A percentile compares a stretch with the other conserved stretches of the same genome.
phyloP scores from a whole-genome alignment of 2,113 vertebrate species.

The Melanocharis versteri region DNA sequence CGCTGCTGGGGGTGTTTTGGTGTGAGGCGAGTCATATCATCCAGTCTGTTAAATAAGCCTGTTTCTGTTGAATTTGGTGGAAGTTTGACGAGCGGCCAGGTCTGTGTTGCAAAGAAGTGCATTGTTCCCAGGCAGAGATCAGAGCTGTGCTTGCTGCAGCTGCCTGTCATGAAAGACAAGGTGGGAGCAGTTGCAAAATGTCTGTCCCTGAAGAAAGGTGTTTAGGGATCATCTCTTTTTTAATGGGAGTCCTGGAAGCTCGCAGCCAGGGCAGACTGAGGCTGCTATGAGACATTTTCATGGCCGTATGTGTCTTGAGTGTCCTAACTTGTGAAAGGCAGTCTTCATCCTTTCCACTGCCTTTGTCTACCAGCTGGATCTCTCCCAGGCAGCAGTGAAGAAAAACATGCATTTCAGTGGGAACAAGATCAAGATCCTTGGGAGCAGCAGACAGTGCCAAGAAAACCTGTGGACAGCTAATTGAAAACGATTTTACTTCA shows the following conservation, averaged over 20 bases:
- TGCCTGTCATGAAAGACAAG: accelerated
- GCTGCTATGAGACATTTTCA: not conserved
- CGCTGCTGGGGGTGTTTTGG: not conserved
- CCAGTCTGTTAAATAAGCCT: not conserved
- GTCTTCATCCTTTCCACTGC: not conserved
- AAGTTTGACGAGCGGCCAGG: not conserved
- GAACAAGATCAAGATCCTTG: not conserved
- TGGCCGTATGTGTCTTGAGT: not conserved
- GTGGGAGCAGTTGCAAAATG: not conserved
- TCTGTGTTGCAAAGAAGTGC: not conserved
- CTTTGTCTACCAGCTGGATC: not conserved
- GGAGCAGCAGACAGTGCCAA: not conserved
- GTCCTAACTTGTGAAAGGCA: not conserved
- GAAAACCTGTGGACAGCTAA: slow-evolving; percentile 30
- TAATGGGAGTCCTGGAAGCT: not conserved
- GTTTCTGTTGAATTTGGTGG: not conserved
- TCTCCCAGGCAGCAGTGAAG: not conserved
- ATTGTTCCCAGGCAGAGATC: not conserved
- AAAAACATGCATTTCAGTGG: not conserved
- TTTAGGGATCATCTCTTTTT: not conserved
- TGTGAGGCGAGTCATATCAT: not conserved
- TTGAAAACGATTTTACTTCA: slow-evolving; percentile 32
- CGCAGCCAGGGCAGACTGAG: not conserved
- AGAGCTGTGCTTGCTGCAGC: not conserved
- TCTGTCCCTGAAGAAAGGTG: not conserved